phyloP scores from a whole-genome alignment of 2,797 vertebrate genomes.

The Gouania willdenowi region DNA sequence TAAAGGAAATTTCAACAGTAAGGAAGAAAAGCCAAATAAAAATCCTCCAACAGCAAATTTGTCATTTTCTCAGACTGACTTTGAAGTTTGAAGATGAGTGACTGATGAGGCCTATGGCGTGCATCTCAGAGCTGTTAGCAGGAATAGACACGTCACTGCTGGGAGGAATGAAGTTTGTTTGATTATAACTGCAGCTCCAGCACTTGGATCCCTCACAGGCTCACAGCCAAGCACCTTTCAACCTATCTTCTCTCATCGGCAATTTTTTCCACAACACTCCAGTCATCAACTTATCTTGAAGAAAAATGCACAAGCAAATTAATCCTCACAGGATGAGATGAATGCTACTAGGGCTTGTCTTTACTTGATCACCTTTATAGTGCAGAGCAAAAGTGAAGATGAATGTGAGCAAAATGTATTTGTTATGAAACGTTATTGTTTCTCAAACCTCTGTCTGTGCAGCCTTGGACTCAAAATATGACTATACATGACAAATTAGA shows the following conservation, averaged over 20 bases:
- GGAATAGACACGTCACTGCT: constrained; percentile 49
- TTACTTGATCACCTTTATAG: constrained; percentile 19
- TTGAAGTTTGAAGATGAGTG: constrained; percentile 16
- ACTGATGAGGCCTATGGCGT: constrained; percentile 48
- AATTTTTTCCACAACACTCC: constrained; percentile 13
- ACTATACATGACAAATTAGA: too few relatives aligned
- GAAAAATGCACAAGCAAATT: constrained; percentile 12
- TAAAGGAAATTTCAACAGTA: too few relatives aligned
- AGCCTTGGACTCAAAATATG: too few relatives aligned
- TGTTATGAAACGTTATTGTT: too few relatives aligned
- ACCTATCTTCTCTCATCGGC: neutral
- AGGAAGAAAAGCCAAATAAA: too few relatives aligned
- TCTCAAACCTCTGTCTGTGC: too few relatives aligned
- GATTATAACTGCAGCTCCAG: constrained; percentile 41
- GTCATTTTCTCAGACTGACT: too few relatives aligned
- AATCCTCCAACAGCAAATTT: too few relatives aligned
- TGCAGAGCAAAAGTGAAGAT: neutral
- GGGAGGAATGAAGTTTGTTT: constrained; percentile 37
- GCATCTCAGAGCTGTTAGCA: constrained; percentile 15
- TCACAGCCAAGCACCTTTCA: constrained; percentile 21
- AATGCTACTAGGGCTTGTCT: constrained; percentile 20
- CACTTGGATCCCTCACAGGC: constrained; percentile 24
- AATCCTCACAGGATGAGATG: constrained; percentile 5
- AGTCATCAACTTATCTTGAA: constrained; percentile 6
- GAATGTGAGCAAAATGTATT: neutral